These are phyloP conservation scores for Meteorus colon DNA, from an alignment of 2,888 invertebrate species.

Conservation along the genomic window DNA sequence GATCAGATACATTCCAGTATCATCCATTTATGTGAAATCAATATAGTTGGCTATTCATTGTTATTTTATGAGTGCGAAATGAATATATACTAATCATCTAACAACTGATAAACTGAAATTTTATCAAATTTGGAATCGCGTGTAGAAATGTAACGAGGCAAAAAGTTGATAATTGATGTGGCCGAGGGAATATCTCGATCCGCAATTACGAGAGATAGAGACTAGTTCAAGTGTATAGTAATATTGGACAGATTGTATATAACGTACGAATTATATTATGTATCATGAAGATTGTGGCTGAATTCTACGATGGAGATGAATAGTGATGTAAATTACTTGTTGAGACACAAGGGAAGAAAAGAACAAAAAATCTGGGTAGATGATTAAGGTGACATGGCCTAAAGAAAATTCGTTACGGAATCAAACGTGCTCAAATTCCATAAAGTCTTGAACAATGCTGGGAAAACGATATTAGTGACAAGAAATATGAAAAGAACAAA, in stretches of 20 bases:
- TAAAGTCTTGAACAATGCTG: slow-evolving; percentile 59
- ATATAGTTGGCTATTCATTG: slow-evolving; percentile 37
- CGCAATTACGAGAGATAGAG: slow-evolving; percentile 35
- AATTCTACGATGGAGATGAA: neutral
- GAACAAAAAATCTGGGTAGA: slow-evolving; percentile 51
- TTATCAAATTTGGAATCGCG: neutral
- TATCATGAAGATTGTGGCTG: slow-evolving; percentile 20
- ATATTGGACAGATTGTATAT: neutral
- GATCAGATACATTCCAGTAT: slow-evolving; percentile 55
- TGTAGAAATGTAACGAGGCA: neutral
- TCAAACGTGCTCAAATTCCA: slow-evolving; percentile 69
- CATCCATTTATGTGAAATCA: slow-evolving; percentile 43
- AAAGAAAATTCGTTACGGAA: slow-evolving; percentile 67
- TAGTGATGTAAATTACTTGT: slow-evolving; percentile 44
- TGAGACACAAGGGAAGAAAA: slow-evolving; percentile 41
- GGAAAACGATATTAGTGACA: slow-evolving; percentile 45
- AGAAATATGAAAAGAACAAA: neutral
- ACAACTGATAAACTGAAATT: slow-evolving; percentile 10
- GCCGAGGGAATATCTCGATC: slow-evolving; percentile 17
- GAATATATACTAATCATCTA: slow-evolving; percentile 34
- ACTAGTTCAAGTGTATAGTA: slow-evolving; percentile 23
- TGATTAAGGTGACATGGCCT: slow-evolving; percentile 54
- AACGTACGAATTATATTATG: slow-evolving; percentile 11
- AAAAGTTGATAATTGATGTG: neutral
- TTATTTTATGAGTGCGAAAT: slow-evolving; percentile 38